A percentile compares a stretch with the other conserved stretches of the same genome.
Evolutionary conservation across 1,140 invertebrate species (phyloP).

Genomic region (Drosophila simulans): DNA sequence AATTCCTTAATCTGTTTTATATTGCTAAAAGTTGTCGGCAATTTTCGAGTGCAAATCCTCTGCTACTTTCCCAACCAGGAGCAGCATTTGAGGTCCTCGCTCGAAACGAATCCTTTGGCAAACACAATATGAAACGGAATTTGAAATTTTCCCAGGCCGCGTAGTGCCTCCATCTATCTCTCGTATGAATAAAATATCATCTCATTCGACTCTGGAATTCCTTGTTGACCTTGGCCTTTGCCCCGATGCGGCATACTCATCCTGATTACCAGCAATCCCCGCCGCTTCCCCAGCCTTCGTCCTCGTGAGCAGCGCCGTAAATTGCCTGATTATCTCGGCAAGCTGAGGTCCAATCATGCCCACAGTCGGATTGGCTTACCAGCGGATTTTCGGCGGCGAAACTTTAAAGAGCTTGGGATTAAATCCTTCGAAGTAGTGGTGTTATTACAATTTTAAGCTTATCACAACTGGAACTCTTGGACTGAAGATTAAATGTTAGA

Average conservation of each 20-base stretch:
- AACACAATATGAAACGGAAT: conserved; percentile 53
- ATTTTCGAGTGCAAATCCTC: conserved; percentile 15
- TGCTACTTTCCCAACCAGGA: not conserved
- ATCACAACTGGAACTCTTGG: no score
- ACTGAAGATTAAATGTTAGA: no score
- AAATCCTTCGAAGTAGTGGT: conserved; percentile 9
- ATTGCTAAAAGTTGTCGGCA: conserved; percentile 54
- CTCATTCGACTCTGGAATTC: conserved; percentile 58
- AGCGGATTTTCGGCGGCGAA: conserved; percentile 5
- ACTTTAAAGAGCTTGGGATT: conserved; percentile 35
- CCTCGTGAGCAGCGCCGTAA: conserved; percentile 39
- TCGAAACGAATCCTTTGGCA: conserved; percentile 25
- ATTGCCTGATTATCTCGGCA: conserved; percentile 65
- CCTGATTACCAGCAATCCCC: conserved; percentile 53
- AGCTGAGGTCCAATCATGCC: conserved; percentile 11
- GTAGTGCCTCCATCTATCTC: conserved; percentile 4
- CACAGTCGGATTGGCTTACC: conserved; percentile 3
- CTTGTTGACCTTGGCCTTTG: conserved; percentile 71
- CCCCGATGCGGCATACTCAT: conserved; percentile 39
- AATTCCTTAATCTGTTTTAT: conserved; percentile 68
- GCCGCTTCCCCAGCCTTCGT: not conserved
- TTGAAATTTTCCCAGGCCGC: conserved; percentile 26
- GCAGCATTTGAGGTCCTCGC: conserved; percentile 25
- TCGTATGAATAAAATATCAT: conserved; percentile 68
- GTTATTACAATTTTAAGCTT: no score